phyloP scores from a whole-genome alignment of 2,888 invertebrate species.

The Drosophila longiperda region DNA sequence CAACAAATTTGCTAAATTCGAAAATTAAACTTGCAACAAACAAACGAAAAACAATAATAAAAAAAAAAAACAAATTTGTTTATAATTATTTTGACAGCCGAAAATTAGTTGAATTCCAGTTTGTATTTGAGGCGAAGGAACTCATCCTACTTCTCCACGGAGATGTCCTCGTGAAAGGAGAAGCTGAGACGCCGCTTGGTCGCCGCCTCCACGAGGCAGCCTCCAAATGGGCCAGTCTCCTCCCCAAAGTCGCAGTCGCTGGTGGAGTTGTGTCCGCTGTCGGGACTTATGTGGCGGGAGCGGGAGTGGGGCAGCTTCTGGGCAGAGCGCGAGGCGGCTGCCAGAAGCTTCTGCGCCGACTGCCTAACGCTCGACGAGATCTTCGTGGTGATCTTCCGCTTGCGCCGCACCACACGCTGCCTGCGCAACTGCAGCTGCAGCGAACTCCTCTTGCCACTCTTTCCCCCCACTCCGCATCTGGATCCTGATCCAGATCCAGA shows the following conservation, averaged over 20 bases:
- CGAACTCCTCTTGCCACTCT: conserved; percentile 35
- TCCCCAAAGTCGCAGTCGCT: conserved; percentile 65
- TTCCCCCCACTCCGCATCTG: conserved; percentile 44
- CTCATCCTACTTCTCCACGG: conserved; percentile 44
- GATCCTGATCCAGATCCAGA: neutral
- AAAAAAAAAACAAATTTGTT: conserved; percentile 24
- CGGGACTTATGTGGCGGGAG: conserved; percentile 79
- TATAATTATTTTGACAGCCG: conserved; percentile 44
- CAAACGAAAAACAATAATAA: neutral
- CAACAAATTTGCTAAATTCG: conserved; percentile 37
- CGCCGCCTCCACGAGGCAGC: conserved; percentile 45
- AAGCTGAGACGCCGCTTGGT: conserved; percentile 81
- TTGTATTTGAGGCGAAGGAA: neutral
- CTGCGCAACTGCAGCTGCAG: conserved; percentile 75
- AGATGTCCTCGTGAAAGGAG: conserved; percentile 87
- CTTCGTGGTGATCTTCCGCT: conserved; percentile 72
- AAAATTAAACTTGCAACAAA: conserved; percentile 12
- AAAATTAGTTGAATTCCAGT: conserved; percentile 6
- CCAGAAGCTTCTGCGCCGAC: conserved; percentile 78
- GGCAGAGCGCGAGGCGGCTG: conserved; percentile 44
- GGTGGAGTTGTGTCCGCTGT: conserved; percentile 84
- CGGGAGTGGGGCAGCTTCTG: conserved; percentile 40
- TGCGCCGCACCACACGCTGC: conserved; percentile 83
- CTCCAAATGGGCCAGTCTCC: conserved; percentile 26
- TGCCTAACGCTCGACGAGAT: conserved; percentile 73